Base-by-base conservation (phyloP, 2,113 vertebrate genomes). In the Planiliza haematocheilus region DNA sequence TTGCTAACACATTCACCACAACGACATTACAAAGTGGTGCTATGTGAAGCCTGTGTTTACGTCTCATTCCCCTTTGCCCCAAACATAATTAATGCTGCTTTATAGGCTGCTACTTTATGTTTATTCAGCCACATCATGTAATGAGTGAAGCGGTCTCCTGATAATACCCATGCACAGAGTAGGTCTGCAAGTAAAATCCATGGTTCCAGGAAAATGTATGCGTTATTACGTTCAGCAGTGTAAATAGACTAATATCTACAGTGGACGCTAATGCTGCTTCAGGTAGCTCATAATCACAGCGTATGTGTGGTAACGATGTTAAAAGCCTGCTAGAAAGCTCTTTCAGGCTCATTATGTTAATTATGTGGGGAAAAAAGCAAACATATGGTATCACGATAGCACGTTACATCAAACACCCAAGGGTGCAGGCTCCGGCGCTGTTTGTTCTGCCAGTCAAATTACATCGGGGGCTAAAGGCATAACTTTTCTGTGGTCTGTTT, bases 391-490 rank as follows among this genome's bases (percentile, higher is more conserved):
- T 38, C 13, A 16, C 24, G 24, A 20, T 13, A 24, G 46, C 36
- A 36, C 7, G 1, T 43, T 45, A 60, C 4, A 53, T 10, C 8
- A 6, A 59, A 21, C 58, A 69, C 18, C 68, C 41, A 43, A 17
- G 13, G 59, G 43, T 41, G 49, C 8, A 4, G 16, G 3, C 38
- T 51, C 18, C 34, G n/a, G 24, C 59, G n/a, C 46, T 57, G 53
- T 34, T 46, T 18, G 16, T 36, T 51, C 60, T 62, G 36, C n/a
- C 11, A 7, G 70, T 48, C 38, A 53, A 57, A 71, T 74, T 51
- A 48, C 55, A 52, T 75, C 51, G 46, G 55, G 41, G 38, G 77
- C 61, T 46, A 42, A 53, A 75, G 59, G 50, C 38, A 43, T 56
- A 46, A 30, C 67, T 69, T 78, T 30, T 42, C 20, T 63, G 58